phyloP scores from a whole-genome alignment of 2,888 invertebrate genomes.

The Shargacucullia verbasci region DNA sequence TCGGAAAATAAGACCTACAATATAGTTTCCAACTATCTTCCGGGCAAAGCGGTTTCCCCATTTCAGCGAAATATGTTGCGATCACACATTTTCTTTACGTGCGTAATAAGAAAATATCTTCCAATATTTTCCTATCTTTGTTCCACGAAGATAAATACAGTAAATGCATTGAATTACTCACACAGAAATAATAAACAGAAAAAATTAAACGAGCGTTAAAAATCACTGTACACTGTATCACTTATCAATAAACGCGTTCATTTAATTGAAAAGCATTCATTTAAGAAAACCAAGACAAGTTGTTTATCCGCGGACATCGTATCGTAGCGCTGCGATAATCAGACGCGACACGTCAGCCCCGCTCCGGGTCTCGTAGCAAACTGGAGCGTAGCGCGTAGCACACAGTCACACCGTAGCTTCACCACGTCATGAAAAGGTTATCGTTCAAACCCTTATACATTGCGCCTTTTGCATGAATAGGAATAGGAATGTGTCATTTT shows the following conservation, averaged over 20 bases:
- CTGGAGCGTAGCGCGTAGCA: slow-evolving; percentile 72
- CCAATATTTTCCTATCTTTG: slow-evolving; percentile 16
- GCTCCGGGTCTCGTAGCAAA: slow-evolving; percentile 74
- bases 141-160: slow-evolving; percentile 14
- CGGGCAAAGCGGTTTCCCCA: slow-evolving; percentile 7
- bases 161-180: slow-evolving; percentile 21
- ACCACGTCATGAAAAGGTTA: slow-evolving; percentile 81
- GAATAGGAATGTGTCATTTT: slow-evolving; percentile 82
- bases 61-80: slow-evolving; percentile 6
- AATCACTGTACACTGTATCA: slow-evolving; percentile 50
- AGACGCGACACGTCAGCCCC: slow-evolving; percentile 64
- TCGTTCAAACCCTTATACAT: slow-evolving; percentile 81
- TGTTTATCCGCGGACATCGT: slow-evolving; percentile 37
- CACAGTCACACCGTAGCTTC: slow-evolving; percentile 69
- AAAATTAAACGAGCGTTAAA: slow-evolving; percentile 57
- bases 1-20: slow-evolving; percentile 32
- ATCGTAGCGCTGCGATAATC: slow-evolving; percentile 26
- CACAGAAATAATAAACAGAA: slow-evolving; percentile 21
- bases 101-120: slow-evolving; percentile 19
- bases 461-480: slow-evolving; percentile 83
- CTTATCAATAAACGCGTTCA: slow-evolving; percentile 19
- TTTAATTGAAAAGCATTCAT: slow-evolving; percentile 35
- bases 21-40: slow-evolving; percentile 16
- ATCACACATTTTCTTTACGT: background rate
- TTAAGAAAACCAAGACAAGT: slow-evolving; percentile 44